These are phyloP conservation scores for Cataglyphis rosenhaueri DNA, from an alignment of 2,888 invertebrate species.

Conservation along the genomic window DNA sequence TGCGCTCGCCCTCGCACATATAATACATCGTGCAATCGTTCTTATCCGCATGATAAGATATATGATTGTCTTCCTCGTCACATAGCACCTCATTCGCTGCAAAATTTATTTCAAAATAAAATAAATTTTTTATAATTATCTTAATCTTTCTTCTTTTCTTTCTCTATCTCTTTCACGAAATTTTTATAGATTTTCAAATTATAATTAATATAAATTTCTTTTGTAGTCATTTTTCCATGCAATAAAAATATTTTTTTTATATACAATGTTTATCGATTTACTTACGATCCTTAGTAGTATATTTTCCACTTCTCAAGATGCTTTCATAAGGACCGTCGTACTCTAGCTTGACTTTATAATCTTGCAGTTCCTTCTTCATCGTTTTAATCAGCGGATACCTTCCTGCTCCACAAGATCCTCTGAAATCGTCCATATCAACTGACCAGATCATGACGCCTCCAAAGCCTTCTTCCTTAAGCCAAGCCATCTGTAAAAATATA, in stretches of 20 bases:
- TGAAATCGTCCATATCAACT: constrained; percentile 98
- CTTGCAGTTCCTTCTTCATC: constrained; percentile 93
- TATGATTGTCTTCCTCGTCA: constrained; percentile 97
- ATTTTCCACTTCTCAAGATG: constrained; percentile 90
- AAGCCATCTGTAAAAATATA: constrained; percentile 90
- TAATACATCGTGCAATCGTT: constrained; percentile 97
- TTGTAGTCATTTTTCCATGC: not conserved
- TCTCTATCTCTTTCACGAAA: not conserved
- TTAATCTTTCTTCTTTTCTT: not conserved
- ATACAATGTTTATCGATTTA: constrained; percentile 3
- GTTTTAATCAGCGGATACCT: constrained; percentile 96
- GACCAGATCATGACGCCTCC: constrained; percentile 99
- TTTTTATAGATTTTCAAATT: not conserved
- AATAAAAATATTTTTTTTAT: not conserved
- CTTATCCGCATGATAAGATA: constrained; percentile 96
- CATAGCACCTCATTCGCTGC: constrained; percentile 95
- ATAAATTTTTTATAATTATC: not conserved
- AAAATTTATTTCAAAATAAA: constrained; percentile 69
- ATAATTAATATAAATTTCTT: not conserved
- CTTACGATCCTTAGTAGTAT: constrained; percentile 96
- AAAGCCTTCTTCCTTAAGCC: constrained; percentile 97
- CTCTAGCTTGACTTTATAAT: constrained; percentile 93
- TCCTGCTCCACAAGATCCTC: constrained; percentile 95
- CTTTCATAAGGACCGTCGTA: constrained; percentile 95
- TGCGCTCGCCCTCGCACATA: constrained; percentile 98